Base-by-base conservation (phyloP, 2,113 vertebrate genomes). In the Gobiocypris rarus region DNA sequence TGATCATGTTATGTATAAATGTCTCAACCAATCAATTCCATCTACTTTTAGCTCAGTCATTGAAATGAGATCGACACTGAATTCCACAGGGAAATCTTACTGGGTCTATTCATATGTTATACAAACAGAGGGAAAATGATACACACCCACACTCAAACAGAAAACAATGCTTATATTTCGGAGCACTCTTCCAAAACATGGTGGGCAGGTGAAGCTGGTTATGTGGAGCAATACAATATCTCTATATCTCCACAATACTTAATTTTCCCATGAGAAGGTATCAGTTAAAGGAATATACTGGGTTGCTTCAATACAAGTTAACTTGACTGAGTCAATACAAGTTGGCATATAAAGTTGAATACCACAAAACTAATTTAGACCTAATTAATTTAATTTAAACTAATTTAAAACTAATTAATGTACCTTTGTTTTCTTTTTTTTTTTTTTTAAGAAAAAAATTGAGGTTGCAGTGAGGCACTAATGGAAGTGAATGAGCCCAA, bases 141-240 rank as follows among this genome's bases (percentile, higher is more conserved):
- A 43, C 5, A 73, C 41, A 73, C 69, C 41, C 69, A 48, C 41
- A 45, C 22, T 45, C 41, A 45, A 38, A 41, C 9, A n/a, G 11
- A 22, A 52, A 52, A 52, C 28, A 83, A 83, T 10, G 19, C 26
- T 77, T 52, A 78, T 76, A 34, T 82, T 82, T 77, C 71, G 24
- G 9, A 7, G 8, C n/a, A 58, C 45, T 58, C 61, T 75, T 74
- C 50, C 22, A 48, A 31, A 70, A 48, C 41, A 28, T n/a, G 10
- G 45, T 41, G 19, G 26, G 75, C 48, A 58, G 38, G 69, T 71
- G 41, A 70, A 86, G 58, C 50, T 28, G 73, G 38, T 83, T 80
- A 71, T 80, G 56, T 75, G 34, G 65, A 83, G 58, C 67, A 63
- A 84, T 31, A 52, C 34, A 67, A 45, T 71, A n/a, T 71, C 38